A percentile compares a stretch with the other conserved stretches of the same genome.
These are phyloP conservation scores for Cromileptes altivelis DNA, from an alignment of 2,113 vertebrate genomes.

Conservation along the genomic window DNA sequence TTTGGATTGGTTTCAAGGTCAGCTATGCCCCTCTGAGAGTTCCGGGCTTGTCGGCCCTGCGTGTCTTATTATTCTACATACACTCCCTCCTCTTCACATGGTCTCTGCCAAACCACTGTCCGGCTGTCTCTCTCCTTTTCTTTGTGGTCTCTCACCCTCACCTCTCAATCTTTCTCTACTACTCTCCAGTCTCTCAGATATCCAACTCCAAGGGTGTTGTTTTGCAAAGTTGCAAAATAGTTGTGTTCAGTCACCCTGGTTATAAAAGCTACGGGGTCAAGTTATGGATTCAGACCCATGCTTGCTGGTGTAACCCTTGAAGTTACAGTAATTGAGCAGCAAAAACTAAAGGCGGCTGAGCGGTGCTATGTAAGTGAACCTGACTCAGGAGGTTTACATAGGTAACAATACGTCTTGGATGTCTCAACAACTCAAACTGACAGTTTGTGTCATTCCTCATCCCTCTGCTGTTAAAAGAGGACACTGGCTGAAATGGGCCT, in stretches of 20 bases:
- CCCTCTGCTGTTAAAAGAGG: constrained; percentile 65
- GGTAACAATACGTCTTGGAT: constrained; percentile 23
- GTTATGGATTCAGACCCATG: constrained; percentile 66
- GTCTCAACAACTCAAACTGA: constrained; percentile 31
- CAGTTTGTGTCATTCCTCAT: constrained; percentile 36
- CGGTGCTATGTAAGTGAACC: constrained; percentile 49
- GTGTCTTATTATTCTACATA: constrained; percentile 49
- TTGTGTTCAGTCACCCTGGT: constrained; percentile 35
- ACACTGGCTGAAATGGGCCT: constrained; percentile 56
- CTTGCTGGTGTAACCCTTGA: constrained; percentile 64
- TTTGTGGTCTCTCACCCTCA: constrained; percentile 43
- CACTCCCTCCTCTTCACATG: constrained; percentile 36
- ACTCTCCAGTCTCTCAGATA: constrained; percentile 35
- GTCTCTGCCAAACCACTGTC: constrained; percentile 56
- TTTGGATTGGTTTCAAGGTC: constrained; percentile 88
- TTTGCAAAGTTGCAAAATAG: constrained; percentile 61
- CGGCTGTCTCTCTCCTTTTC: constrained; percentile 55
- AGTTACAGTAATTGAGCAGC: constrained; percentile 34
- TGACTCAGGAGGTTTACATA: constrained; percentile 59
- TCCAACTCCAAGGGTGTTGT: constrained; percentile 61
- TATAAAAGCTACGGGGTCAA: constrained; percentile 35
- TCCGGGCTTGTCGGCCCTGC: constrained; percentile 59
- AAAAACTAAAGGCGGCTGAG: constrained; percentile 47
- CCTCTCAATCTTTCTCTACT: constrained; percentile 29
- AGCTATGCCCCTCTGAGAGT: constrained; percentile 73